A percentile compares a stretch with the other conserved stretches of the same genome.
Conservation (phyloP, 2,113 vertebrate genomes). For the Arizona elegans region DNA sequence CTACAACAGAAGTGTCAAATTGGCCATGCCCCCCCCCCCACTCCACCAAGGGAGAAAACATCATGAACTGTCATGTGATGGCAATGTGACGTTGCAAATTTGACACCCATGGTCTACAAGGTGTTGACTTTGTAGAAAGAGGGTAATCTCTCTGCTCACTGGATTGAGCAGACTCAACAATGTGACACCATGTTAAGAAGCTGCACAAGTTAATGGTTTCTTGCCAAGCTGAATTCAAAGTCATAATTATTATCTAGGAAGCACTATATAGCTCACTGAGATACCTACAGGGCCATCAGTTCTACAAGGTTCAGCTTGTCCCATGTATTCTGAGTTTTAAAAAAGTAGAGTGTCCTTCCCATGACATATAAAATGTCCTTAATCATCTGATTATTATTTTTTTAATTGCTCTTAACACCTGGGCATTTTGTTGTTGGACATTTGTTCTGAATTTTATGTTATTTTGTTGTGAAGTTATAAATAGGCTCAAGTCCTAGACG, state of each 20-base stretch:
- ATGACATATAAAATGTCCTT: neutral
- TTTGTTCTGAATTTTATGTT: neutral
- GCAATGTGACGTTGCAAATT: too few species aligned
- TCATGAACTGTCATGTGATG: too few species aligned
- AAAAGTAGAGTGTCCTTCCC: rapidly evolving
- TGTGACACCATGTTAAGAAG: neutral
- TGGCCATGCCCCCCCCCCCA: too few species aligned
- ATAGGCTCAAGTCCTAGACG: neutral
- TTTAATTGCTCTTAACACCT: neutral
- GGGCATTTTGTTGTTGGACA: neutral
- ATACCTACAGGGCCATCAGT: neutral
- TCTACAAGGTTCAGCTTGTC: neutral
- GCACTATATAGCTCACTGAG: neutral
- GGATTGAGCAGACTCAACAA: neutral
- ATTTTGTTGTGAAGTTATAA: neutral
- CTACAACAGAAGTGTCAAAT: neutral
- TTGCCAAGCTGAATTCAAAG: neutral
- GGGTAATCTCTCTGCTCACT: neutral
- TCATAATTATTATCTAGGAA: neutral
- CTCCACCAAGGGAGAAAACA: too few species aligned
- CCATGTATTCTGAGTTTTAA: neutral
- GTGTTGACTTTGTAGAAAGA: neutral
- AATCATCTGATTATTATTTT: neutral
- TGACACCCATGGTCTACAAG: neutral
- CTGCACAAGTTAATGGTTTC: neutral